Evolutionary conservation across 2,888 invertebrate genomes (phyloP).

Genomic region (Hypsopygia costalis): DNA sequence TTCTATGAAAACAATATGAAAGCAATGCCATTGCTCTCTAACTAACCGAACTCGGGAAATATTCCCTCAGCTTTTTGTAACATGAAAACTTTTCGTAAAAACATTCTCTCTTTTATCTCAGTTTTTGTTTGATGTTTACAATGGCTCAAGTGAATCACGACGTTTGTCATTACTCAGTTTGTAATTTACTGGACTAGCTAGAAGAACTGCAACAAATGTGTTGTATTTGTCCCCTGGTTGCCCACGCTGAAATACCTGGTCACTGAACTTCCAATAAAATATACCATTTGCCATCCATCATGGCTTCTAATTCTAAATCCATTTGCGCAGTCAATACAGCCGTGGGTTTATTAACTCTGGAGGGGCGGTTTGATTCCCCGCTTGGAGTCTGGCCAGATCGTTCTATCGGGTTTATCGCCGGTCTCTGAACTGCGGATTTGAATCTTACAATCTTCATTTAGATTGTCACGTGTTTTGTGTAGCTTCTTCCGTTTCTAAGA

Average conservation of each 20-base stretch:
- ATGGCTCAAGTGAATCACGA: no score
- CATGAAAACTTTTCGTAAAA: not conserved
- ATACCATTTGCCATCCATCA: not conserved
- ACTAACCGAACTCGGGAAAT: not conserved
- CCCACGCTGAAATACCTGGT: not conserved
- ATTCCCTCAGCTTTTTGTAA: not conserved
- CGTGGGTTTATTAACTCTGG: constrained; percentile 7
- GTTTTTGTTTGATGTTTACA: no score
- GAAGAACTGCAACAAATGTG: no score
- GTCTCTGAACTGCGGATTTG: constrained; percentile 6
- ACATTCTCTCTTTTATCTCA: no score
- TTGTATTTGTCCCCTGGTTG: not conserved
- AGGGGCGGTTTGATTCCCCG: constrained; percentile 32
- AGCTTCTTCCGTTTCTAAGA: not conserved
- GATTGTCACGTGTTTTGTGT: constrained; percentile 4
- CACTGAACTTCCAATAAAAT: not conserved
- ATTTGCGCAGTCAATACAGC: constrained; percentile 4
- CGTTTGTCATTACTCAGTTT: no score
- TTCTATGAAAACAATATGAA: constrained; percentile 1
- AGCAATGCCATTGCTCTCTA: not conserved
- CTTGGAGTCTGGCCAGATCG: constrained; percentile 29
- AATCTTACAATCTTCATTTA: constrained; percentile 4
- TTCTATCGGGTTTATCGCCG: constrained; percentile 6
- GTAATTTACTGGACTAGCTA: no score
- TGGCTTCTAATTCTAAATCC: not conserved